A percentile compares a stretch with the other conserved stretches of the same genome.
Evolutionary conservation across 2,797 vertebrate species (phyloP).

Genomic region (Silurus aristotelis): DNA sequence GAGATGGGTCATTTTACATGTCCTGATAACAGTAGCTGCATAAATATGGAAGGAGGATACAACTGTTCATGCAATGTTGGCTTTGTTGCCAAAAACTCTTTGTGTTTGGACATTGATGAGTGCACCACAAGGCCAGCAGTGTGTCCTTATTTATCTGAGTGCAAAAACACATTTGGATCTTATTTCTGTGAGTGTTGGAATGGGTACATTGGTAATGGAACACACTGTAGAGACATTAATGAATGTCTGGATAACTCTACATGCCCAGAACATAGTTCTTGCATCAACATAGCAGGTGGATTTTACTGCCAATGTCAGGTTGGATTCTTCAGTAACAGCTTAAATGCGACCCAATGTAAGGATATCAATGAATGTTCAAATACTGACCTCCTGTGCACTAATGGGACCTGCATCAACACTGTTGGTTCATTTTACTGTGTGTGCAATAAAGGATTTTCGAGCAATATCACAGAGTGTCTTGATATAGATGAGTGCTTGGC

Average conservation of each 20-base stretch:
- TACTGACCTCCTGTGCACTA: conserved; percentile 61
- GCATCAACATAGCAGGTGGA: conserved; percentile 72
- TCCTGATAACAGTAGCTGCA: conserved; percentile 71
- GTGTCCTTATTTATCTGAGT: conserved; percentile 74
- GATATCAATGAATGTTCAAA: conserved; percentile 76
- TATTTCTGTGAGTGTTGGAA: conserved; percentile 74
- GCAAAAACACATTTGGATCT: conserved; percentile 73
- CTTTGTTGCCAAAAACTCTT: conserved; percentile 65
- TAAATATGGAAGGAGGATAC: conserved; percentile 72
- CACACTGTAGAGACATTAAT: conserved; percentile 71
- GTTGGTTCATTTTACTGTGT: conserved; percentile 76
- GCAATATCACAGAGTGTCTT: conserved; percentile 69
- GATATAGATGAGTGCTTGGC: conserved; percentile 78
- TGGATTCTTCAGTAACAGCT: conserved; percentile 66
- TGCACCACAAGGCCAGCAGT: conserved; percentile 56
- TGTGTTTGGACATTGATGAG: conserved; percentile 70
- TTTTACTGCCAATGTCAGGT: conserved; percentile 71
- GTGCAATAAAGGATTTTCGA: conserved; percentile 74
- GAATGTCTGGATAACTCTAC: conserved; percentile 71
- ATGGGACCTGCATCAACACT: conserved; percentile 75
- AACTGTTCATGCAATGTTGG: conserved; percentile 72
- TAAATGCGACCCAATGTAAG: conserved; percentile 61
- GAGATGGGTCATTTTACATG: conserved; percentile 68
- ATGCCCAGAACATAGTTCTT: conserved; percentile 74
- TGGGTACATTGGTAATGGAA: conserved; percentile 71